Percentiles rank a stretch among this genome's conserved stretches.
These are phyloP conservation scores for Oryzias celebensis DNA, from an alignment of 2,113 vertebrate species.

Conservation along the genomic window DNA sequence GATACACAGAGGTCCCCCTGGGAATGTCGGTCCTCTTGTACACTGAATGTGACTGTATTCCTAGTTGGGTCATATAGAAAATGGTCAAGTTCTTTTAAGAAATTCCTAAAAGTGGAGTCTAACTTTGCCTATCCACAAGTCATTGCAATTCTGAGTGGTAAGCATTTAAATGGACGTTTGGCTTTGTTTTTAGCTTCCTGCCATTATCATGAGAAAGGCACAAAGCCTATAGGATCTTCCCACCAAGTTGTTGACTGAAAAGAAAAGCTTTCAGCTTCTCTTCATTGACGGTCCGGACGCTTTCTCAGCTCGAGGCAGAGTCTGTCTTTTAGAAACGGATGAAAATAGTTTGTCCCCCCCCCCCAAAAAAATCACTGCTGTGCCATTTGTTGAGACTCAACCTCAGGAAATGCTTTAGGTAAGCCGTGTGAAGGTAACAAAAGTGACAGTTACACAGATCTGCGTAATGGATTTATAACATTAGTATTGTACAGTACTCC, in stretches of 20 bases:
- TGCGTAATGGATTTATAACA: constrained; percentile 8
- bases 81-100: neutral
- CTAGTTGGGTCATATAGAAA: neutral
- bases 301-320: neutral
- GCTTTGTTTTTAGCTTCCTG: constrained; percentile 30
- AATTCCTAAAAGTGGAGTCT: no score
- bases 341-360: neutral
- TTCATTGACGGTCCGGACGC: constrained; percentile 4
- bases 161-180: constrained; percentile 36
- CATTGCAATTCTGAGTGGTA: constrained; percentile 34
- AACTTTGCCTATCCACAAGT: constrained; percentile 13
- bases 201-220: constrained; percentile 65
- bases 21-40: constrained; percentile 23
- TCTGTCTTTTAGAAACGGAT: neutral
- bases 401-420: neutral
- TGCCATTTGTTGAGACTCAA: neutral
- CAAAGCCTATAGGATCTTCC: constrained; percentile 35
- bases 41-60: neutral
- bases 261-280: constrained; percentile 31
- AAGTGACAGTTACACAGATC: constrained; percentile 24
- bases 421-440: constrained; percentile 19
- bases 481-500: neutral
- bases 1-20: constrained; percentile 6
- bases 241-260: constrained; percentile 11
- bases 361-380: no score